A percentile compares a stretch with the other conserved stretches of the same genome.
These are phyloP conservation scores for Oncopeltus fasciatus DNA, from an alignment of 1,140 invertebrate genomes.

Conservation along the genomic window DNA sequence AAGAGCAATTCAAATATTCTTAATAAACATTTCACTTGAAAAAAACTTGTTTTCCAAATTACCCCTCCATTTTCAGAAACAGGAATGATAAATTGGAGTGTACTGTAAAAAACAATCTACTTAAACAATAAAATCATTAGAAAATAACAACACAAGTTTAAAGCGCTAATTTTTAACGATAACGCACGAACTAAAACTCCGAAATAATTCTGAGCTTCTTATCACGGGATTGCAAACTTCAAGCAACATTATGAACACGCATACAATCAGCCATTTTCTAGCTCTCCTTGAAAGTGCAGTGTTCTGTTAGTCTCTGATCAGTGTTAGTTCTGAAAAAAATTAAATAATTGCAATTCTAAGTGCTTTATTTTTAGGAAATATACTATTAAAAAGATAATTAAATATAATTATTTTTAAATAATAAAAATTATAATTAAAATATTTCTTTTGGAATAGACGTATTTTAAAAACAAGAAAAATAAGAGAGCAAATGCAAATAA, in stretches of 20 bases:
- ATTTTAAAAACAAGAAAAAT: too few relatives aligned
- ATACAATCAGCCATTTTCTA: conserved; percentile 3
- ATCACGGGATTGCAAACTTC: background rate
- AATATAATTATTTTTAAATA: too few relatives aligned
- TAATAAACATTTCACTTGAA: background rate
- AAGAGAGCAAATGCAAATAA: too few relatives aligned
- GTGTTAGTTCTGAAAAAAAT: too few relatives aligned
- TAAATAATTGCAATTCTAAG: too few relatives aligned
- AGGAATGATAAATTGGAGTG: background rate
- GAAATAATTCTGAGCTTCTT: background rate
- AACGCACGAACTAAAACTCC: background rate
- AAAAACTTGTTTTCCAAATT: background rate
- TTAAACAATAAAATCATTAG: background rate
- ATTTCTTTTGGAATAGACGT: too few relatives aligned
- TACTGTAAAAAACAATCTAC: background rate
- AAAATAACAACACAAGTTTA: background rate
- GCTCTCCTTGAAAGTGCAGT: conserved; percentile 2
- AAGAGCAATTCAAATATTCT: background rate
- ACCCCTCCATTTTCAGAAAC: background rate
- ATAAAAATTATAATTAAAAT: too few relatives aligned
- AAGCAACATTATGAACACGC: conserved; percentile 4
- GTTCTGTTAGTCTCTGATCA: too few relatives aligned
- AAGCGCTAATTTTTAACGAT: too few relatives aligned
- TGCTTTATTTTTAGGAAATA: too few relatives aligned
- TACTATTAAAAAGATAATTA: too few relatives aligned